Percentiles rank a stretch among this genome's conserved stretches.
These are phyloP conservation scores for Teleogryllus occipitalis DNA, from an alignment of 1,140 invertebrate species.

Conservation along the genomic window DNA sequence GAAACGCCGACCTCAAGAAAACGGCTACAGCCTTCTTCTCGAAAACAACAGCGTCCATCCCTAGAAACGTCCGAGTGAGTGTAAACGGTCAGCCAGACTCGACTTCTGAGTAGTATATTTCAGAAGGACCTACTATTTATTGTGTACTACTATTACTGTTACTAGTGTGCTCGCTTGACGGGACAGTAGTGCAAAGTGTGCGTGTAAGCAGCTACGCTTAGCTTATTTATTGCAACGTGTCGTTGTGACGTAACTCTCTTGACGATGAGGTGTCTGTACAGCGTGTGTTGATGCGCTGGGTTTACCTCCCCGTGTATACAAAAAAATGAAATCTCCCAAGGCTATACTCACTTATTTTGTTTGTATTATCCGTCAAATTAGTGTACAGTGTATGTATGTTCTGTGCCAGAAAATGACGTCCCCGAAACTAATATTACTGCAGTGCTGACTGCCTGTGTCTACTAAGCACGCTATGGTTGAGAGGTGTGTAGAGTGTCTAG, in stretches of 20 bases:
- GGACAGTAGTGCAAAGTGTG: neutral
- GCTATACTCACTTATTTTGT: neutral
- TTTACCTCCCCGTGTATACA: neutral
- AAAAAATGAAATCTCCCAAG: neutral
- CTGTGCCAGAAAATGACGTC: no score
- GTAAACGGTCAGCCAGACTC: neutral
- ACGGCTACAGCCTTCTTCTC: no score
- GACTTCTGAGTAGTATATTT: neutral
- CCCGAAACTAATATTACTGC: no score
- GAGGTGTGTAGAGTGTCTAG: no score
- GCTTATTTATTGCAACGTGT: neutral
- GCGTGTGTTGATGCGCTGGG: neutral
- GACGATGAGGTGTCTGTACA: neutral
- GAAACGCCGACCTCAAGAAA: no score
- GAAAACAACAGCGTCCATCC: neutral
- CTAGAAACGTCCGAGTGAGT: neutral
- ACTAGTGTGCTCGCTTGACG: neutral
- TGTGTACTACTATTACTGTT: neutral
- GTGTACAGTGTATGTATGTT: neutral
- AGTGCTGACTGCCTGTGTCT: no score
- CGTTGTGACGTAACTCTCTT: neutral
- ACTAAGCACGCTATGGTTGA: no score
- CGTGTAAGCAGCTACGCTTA: neutral
- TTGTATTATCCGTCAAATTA: neutral
- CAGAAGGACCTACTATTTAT: neutral